These are phyloP conservation scores for Zelleria hepariella DNA, from an alignment of 2,888 invertebrate genomes.

Conservation along the genomic window DNA sequence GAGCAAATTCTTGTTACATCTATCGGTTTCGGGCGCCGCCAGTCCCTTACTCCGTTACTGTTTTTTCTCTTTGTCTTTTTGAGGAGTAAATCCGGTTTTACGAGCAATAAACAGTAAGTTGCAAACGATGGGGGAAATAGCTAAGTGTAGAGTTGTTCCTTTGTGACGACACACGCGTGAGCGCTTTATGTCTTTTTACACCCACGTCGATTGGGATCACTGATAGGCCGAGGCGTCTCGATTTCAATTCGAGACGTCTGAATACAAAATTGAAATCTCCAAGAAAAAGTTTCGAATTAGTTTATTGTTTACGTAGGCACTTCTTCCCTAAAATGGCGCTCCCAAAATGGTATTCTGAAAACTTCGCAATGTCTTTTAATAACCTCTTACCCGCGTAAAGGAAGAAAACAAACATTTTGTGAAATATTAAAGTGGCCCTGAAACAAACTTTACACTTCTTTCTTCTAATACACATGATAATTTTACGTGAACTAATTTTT, in stretches of 20 bases:
- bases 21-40: background rate
- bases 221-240: background rate
- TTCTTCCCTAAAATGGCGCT: background rate
- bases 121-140: background rate
- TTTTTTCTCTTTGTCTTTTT: background rate
- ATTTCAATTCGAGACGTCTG: too few relatives aligned
- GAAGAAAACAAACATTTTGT: background rate
- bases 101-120: background rate
- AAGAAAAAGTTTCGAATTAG: too few relatives aligned
- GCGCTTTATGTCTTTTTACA: background rate
- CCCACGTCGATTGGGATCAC: background rate
- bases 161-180: background rate
- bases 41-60: background rate
- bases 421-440: background rate
- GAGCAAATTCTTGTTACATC: background rate
- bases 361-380: background rate
- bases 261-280: too few relatives aligned
- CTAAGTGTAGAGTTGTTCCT: background rate
- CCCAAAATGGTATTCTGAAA: background rate
- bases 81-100: background rate
- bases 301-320: too few relatives aligned
- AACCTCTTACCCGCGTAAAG: background rate
- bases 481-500: too few relatives aligned
- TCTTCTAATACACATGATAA: too few relatives aligned
- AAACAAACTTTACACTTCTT: conserved; percentile 1